Conservation (phyloP, 2,113 vertebrate species). For the Actenoides hombroni region DNA sequence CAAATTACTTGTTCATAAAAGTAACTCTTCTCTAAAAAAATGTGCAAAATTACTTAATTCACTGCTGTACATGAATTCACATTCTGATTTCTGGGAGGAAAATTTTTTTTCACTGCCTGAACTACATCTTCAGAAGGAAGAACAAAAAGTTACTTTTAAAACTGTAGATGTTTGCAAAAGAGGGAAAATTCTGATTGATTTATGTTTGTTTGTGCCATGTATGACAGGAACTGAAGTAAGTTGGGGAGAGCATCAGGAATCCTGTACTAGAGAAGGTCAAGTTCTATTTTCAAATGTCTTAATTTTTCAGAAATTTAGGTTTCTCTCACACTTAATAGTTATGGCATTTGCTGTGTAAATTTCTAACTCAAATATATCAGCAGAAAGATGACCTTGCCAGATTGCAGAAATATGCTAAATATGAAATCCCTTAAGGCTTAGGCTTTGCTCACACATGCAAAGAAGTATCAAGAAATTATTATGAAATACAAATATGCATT, state of each 20-base stretch:
- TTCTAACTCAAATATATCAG: conserved; percentile 50
- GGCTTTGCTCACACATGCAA: conserved; percentile 22
- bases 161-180: neutral
- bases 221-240: neutral
- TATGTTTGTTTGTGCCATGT: neutral
- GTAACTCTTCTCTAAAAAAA: neutral
- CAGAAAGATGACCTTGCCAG: conserved; percentile 57
- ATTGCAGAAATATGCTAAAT: conserved; percentile 59
- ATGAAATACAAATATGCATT: conserved; percentile 11
- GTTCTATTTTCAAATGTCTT: conserved; percentile 16
- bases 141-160: conserved; percentile 38
- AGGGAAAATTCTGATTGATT: neutral
- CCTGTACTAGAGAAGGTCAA: neutral
- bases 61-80: neutral
- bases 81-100: neutral
- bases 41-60: neutral
- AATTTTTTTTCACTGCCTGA: neutral
- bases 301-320: conserved; percentile 34
- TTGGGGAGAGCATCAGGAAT: neutral
- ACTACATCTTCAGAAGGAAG: neutral
- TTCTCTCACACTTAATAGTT: conserved; percentile 32
- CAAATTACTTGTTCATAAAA: neutral
- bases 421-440: conserved; percentile 49
- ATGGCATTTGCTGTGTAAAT: conserved; percentile 48
- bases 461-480: conserved; percentile 50